Conservation (phyloP, 1,140 invertebrate genomes). For the Triops longicaudatus region DNA sequence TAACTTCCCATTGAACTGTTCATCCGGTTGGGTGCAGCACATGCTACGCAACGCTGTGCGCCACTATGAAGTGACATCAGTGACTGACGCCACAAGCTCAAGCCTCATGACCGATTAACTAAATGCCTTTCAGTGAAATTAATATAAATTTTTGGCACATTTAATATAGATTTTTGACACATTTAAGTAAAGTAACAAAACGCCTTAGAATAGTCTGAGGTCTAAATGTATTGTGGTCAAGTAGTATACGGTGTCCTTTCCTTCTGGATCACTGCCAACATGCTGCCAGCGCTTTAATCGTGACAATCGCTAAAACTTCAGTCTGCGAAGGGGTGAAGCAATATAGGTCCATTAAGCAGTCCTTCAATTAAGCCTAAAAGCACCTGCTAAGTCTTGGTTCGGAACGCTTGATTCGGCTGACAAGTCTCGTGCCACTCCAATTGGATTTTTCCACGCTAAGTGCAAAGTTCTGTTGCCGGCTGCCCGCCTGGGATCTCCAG, state of each 20-base stretch:
- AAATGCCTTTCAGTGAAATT: too few relatives aligned
- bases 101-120: too few relatives aligned
- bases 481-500: neutral
- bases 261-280: neutral
- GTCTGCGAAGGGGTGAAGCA: neutral
- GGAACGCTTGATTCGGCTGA: neutral
- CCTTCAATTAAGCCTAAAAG: slow-evolving; percentile 1
- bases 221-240: too few relatives aligned
- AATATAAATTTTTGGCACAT: too few relatives aligned
- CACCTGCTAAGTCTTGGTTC: neutral
- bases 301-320: neutral
- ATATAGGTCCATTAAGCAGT: neutral
- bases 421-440: neutral
- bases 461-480: neutral
- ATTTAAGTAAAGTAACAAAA: too few relatives aligned
- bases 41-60: too few relatives aligned
- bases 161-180: too few relatives aligned
- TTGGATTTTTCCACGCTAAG: neutral
- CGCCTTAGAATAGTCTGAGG: too few relatives aligned
- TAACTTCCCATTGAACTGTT: too few relatives aligned
- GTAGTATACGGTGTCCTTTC: neutral
- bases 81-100: too few relatives aligned
- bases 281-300: neutral
- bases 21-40: too few relatives aligned
- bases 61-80: too few relatives aligned